Conservation (phyloP, 64 coral and sea anemone genomes). For the Montipora efflorescens region DNA sequence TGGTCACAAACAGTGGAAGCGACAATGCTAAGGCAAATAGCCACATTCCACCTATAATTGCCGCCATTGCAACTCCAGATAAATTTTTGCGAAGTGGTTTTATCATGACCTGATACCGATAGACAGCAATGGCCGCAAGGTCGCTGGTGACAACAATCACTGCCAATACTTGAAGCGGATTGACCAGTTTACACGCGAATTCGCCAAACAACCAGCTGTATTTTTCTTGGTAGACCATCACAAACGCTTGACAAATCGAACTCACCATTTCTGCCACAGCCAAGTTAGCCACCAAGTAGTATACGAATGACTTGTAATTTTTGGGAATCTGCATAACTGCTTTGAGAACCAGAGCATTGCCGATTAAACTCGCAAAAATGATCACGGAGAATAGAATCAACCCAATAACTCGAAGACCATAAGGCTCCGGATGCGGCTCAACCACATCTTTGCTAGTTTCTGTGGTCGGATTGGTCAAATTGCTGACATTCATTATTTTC, state of each 20-base stretch:
- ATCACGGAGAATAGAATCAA: constrained; percentile 27
- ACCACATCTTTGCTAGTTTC: neutral
- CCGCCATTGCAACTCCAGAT: neutral
- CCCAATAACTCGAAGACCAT: constrained; percentile 5
- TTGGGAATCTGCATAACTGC: constrained; percentile 15
- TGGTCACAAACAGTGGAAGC: constrained; percentile 15
- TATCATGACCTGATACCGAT: constrained; percentile 57
- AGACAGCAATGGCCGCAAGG: constrained; percentile 79
- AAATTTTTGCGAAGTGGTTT: constrained; percentile 1
- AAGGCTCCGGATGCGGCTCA: neutral
- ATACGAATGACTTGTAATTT: constrained; percentile 18
- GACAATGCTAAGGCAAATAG: constrained; percentile 21
- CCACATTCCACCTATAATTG: constrained; percentile 52
- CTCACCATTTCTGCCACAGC: constrained; percentile 77
- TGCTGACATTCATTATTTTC: neutral
- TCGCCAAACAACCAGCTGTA: constrained; percentile 78
- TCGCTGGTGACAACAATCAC: constrained; percentile 63
- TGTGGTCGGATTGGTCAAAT: neutral
- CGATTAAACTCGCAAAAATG: constrained; percentile 47
- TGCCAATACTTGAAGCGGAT: constrained; percentile 71
- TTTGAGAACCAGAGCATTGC: constrained; percentile 65
- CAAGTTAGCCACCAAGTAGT: constrained; percentile 83
- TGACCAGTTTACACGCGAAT: constrained; percentile 68
- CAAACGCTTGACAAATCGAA: constrained; percentile 50
- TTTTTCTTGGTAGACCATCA: constrained; percentile 59